phyloP scores from a whole-genome alignment of 2,113 vertebrate genomes.

The Cepphus grylle region DNA sequence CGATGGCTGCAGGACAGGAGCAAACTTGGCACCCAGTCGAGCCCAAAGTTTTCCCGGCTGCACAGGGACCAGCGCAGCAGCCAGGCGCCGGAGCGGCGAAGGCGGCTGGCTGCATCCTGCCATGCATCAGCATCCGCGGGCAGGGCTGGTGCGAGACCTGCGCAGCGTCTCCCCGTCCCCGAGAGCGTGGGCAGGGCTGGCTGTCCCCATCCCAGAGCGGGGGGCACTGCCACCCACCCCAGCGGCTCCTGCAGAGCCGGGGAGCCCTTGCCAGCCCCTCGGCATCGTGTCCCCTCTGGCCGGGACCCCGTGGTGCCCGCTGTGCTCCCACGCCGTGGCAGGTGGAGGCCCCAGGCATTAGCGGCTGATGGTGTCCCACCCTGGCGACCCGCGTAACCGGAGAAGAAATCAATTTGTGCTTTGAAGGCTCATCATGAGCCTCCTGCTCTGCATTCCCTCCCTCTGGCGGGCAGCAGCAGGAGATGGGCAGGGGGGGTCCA shows the following conservation, averaged over 20 bases:
- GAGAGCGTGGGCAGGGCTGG: accelerated
- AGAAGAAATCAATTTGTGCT: conserved; percentile 48
- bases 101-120: background rate
- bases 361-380: background rate
- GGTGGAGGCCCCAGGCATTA: background rate
- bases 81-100: background rate
- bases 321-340: accelerated
- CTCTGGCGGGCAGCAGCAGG: background rate
- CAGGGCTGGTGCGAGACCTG: background rate
- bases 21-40: background rate
- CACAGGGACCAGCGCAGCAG: background rate
- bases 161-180: accelerated
- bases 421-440: background rate
- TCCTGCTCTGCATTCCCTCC: background rate
- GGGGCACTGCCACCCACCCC: background rate
- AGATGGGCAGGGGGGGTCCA: background rate
- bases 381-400: background rate
- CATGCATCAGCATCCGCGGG: accelerated
- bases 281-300: accelerated
- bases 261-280: background rate
- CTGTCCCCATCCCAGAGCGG: accelerated
- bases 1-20: background rate
- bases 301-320: accelerated
- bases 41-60: conserved; percentile 10
- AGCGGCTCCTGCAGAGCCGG: background rate